A percentile compares a stretch with the other conserved stretches of the same genome.
These are phyloP conservation scores for Eustalomyia histrio DNA, from an alignment of 2,888 invertebrate genomes.

Conservation along the genomic window DNA sequence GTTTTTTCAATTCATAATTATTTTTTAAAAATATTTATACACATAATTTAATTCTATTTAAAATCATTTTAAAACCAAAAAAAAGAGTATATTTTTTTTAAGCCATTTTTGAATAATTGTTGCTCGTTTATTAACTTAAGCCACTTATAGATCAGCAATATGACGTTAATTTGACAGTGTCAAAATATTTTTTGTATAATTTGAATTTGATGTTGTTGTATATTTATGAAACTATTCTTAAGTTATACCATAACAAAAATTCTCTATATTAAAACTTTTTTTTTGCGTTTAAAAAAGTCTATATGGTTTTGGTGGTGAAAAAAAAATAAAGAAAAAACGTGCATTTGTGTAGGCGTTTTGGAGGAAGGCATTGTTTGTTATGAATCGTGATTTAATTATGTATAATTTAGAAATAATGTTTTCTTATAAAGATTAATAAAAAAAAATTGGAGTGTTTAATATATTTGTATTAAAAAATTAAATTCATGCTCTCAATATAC, in stretches of 20 bases:
- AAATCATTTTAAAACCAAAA: not conserved
- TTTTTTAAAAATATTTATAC: not conserved
- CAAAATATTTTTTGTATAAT: constrained; percentile 21
- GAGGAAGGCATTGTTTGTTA: constrained; percentile 36
- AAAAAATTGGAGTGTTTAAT: not conserved
- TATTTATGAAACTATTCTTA: constrained; percentile 9
- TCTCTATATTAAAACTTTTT: not conserved
- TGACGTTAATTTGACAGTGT: constrained; percentile 46
- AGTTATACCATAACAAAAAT: constrained; percentile 14
- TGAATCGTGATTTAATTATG: constrained; percentile 59
- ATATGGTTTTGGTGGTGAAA: constrained; percentile 2
- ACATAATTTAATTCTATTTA: not conserved
- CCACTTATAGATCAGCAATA: not conserved
- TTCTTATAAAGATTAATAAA: constrained; percentile 7
- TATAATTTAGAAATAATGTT: constrained; percentile 20
- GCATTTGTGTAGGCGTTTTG: constrained; percentile 48
- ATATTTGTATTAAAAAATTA: too few species aligned
- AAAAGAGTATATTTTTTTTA: not conserved
- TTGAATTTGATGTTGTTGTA: not conserved
- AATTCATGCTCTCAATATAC: too few species aligned
- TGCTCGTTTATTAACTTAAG: constrained; percentile 17
- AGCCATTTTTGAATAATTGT: constrained; percentile 1
- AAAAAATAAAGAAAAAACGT: constrained; percentile 31
- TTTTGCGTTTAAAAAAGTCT: constrained; percentile 14
- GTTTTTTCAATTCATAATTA: not conserved